Evolutionary conservation across 2,888 invertebrate genomes (phyloP).

Genomic region (Drosophila pegasa): DNA sequence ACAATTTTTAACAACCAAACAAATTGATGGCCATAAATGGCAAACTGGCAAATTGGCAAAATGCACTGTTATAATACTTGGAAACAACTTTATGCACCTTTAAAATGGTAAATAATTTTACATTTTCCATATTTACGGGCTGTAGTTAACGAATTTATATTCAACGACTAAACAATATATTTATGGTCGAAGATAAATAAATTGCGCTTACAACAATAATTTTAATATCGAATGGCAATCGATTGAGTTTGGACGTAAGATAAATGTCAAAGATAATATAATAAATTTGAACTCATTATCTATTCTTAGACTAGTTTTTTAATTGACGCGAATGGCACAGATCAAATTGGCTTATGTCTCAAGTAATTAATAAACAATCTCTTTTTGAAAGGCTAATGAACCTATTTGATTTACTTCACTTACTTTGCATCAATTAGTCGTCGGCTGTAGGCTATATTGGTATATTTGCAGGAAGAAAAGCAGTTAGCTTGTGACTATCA

Average conservation of each 20-base stretch:
- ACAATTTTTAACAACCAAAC: conserved; percentile 36
- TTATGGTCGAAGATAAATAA: conserved; percentile 10
- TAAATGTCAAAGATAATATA: conserved; percentile 4
- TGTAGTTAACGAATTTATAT: conserved; percentile 27
- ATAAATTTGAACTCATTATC: conserved; percentile 1
- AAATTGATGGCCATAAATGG: conserved; percentile 45
- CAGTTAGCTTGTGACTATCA: too few relatives aligned
- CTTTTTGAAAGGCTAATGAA: conserved; percentile 5
- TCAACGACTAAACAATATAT: conserved; percentile 21
- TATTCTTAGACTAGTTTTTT: conserved; percentile 6
- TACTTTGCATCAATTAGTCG: not conserved
- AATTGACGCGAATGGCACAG: conserved; percentile 1
- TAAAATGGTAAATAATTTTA: conserved; percentile 44
- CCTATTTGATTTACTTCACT: too few relatives aligned
- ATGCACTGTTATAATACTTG: conserved; percentile 23
- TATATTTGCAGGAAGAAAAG: not conserved
- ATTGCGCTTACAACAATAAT: conserved; percentile 15
- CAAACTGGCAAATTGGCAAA: conserved; percentile 12
- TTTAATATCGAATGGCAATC: conserved; percentile 6
- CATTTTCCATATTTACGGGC: conserved; percentile 30
- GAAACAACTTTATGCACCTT: conserved; percentile 33
- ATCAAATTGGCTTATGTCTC: not conserved
- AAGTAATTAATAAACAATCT: conserved; percentile 5
- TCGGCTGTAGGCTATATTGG: not conserved
- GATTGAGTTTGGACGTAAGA: conserved; percentile 1